Evolutionary conservation across 2,113 vertebrate species (phyloP).

Genomic region (Hypomesus transpacificus): DNA sequence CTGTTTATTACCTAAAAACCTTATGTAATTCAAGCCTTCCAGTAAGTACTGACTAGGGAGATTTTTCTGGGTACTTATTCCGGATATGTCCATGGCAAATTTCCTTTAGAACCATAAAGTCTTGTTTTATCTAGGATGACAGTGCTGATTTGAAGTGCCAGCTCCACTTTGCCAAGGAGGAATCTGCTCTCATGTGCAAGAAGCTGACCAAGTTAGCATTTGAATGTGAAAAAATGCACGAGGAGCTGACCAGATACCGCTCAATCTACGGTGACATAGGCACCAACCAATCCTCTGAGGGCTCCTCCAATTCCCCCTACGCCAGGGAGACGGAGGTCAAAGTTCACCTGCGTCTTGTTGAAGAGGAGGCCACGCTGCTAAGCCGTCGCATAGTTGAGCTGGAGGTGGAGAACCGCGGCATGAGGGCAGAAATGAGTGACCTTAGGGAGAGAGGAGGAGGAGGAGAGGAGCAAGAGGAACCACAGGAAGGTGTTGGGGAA

Average conservation of each 20-base stretch:
- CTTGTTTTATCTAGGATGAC: constrained; percentile 80
- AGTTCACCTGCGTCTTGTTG: constrained; percentile 90
- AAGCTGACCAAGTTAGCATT: constrained; percentile 92
- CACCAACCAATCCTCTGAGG: constrained; percentile 68
- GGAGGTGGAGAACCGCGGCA: constrained; percentile 93
- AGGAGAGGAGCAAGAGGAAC: constrained; percentile 72
- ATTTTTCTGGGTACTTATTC: no score
- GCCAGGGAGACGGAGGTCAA: constrained; percentile 87
- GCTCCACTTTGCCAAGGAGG: constrained; percentile 96
- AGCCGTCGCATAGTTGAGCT: constrained; percentile 94
- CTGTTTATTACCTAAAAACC: not conserved
- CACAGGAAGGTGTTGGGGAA: constrained; percentile 52
- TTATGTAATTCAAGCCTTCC: not conserved
- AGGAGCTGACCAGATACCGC: constrained; percentile 86
- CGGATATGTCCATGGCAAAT: no score
- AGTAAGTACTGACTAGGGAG: no score
- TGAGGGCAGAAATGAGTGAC: constrained; percentile 89
- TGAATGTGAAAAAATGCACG: constrained; percentile 87
- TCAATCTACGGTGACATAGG: constrained; percentile 85
- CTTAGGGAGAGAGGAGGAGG: constrained; percentile 73
- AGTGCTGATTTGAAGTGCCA: constrained; percentile 91
- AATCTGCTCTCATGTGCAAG: constrained; percentile 95
- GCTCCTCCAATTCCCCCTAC: constrained; percentile 69
- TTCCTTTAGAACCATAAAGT: not conserved
- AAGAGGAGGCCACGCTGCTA: constrained; percentile 94